A percentile compares a stretch with the other conserved stretches of the same genome.
Conservation (phyloP, 2,113 vertebrate genomes). For the Leptocoma aspasia region DNA sequence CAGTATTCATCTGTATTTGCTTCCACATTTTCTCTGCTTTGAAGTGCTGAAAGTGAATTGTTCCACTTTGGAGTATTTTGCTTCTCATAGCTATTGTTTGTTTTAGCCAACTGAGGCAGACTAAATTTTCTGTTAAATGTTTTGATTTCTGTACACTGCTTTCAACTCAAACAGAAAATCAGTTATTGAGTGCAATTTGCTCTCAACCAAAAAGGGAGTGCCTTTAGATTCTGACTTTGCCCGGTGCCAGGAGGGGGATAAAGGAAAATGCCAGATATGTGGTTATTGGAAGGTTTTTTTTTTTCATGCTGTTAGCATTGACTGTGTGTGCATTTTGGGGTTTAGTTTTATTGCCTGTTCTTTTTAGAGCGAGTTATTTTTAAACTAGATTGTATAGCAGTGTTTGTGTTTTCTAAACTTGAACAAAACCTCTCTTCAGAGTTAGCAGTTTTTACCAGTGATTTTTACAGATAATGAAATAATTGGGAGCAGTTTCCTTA, state of each 20-base stretch:
- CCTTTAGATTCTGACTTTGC: background rate
- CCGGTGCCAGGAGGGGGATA: background rate
- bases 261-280: background rate
- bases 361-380: background rate
- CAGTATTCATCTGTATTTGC: background rate
- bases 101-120: background rate
- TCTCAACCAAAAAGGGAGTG: background rate
- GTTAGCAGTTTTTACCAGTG: background rate
- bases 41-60: background rate
- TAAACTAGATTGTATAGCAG: background rate
- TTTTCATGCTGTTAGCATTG: background rate
- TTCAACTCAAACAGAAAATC: background rate
- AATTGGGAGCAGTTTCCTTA: too few relatives aligned
- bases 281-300: background rate
- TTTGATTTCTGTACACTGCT: background rate
- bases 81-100: background rate
- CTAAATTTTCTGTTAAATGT: background rate
- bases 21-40: background rate
- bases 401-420: background rate
- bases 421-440: background rate
- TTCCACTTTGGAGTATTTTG: background rate
- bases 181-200: background rate
- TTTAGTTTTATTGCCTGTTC: background rate
- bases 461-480: background rate
- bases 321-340: background rate